Evolutionary conservation across 1,140 invertebrate genomes (phyloP).

Genomic region (Drosophila mayri): DNA sequence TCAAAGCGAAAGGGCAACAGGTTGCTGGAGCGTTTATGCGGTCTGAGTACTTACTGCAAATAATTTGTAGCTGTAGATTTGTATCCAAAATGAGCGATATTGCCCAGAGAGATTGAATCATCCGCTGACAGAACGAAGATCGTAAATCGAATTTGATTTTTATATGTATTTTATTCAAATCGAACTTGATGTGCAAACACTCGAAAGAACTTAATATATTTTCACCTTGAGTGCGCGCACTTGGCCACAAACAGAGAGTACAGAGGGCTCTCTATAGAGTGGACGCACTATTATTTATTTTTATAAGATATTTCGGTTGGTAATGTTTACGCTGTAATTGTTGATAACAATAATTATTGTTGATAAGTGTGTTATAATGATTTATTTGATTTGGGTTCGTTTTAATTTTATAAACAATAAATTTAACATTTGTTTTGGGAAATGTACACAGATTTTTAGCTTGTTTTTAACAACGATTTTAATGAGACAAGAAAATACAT

Average conservation of each 20-base stretch:
- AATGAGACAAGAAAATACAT: no score
- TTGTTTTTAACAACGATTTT: no score
- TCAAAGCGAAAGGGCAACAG: conserved; percentile 33
- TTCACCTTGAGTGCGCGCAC: conserved; percentile 78
- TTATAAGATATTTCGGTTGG: not conserved
- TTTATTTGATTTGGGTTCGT: not conserved
- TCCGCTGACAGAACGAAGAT: conserved; percentile 30
- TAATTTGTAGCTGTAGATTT: conserved; percentile 12
- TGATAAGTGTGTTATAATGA: not conserved
- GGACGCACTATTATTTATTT: not conserved
- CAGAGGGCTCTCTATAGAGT: not conserved
- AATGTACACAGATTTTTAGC: not conserved
- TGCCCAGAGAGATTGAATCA: conserved; percentile 35
- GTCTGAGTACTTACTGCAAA: conserved; percentile 20
- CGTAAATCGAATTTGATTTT: conserved; percentile 65
- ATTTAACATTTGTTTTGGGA: not conserved
- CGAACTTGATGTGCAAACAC: conserved; percentile 58
- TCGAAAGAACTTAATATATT: conserved; percentile 78
- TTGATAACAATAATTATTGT: no score
- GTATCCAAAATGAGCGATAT: conserved; percentile 15
- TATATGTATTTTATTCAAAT: conserved; percentile 68
- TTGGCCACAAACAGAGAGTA: conserved; percentile 68
- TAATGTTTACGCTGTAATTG: not conserved
- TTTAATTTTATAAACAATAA: not conserved
- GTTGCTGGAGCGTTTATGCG: conserved; percentile 19